Percentiles rank a stretch among this genome's conserved stretches.
Conservation (phyloP, 2,113 vertebrate species). For the Suricata suricatta region DNA sequence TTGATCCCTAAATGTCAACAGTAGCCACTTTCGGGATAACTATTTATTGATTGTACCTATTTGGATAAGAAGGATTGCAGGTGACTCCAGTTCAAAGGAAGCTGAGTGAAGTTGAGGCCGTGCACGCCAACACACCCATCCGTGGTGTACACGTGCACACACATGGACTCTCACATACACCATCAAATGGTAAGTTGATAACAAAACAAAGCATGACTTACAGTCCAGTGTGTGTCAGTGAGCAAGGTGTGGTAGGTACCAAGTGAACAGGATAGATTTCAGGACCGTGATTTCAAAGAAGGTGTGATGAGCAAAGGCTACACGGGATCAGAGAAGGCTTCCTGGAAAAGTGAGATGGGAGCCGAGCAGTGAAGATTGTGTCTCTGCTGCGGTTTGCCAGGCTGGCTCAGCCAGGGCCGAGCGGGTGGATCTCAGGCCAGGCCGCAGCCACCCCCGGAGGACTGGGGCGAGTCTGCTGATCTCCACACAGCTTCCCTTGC, state of each 20-base stretch:
- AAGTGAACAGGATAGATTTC: neutral
- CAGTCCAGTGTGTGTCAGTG: neutral
- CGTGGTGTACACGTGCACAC: neutral
- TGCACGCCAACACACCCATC: neutral
- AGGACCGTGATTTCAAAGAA: constrained; percentile 47
- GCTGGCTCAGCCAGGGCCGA: neutral
- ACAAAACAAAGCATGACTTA: neutral
- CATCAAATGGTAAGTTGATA: neutral
- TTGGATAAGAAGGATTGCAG: neutral
- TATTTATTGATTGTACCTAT: neutral
- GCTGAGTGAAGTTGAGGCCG: neutral
- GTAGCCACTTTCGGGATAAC: neutral
- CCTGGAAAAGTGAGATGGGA: neutral
- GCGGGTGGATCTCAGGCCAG: no score
- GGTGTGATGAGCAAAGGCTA: neutral
- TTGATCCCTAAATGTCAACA: neutral
- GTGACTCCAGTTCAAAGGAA: neutral
- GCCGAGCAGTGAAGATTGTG: neutral
- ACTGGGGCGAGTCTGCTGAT: no score
- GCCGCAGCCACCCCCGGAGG: neutral
- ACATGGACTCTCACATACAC: neutral
- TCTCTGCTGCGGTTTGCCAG: neutral
- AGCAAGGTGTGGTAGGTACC: neutral
- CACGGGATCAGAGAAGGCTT: neutral
- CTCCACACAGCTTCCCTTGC: neutral